Evolutionary conservation across 2,888 invertebrate species (phyloP).

Genomic region (Pollenia griseotomentosa): DNA sequence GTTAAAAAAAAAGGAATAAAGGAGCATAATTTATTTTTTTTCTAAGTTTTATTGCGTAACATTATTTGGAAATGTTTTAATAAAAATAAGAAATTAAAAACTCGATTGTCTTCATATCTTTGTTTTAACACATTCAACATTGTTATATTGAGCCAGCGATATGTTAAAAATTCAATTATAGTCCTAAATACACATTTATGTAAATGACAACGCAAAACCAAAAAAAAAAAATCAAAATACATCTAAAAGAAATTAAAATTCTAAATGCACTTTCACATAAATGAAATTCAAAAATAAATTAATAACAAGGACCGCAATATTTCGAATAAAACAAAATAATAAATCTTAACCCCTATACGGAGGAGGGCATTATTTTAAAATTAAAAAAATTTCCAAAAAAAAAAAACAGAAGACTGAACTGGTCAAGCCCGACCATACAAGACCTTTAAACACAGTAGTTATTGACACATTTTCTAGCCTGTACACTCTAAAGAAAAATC

Average conservation of each 20-base stretch:
- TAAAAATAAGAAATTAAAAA: no score
- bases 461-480: no score
- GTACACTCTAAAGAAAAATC: no score
- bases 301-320: constrained; percentile 35
- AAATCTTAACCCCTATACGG: constrained; percentile 22
- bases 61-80: no score
- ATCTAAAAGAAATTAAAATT: constrained; percentile 45
- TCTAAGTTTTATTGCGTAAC: no score
- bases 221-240: constrained; percentile 23
- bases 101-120: no score
- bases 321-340: not conserved
- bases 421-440: no score
- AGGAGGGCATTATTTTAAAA: not conserved
- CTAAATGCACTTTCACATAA: constrained; percentile 57
- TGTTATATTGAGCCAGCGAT: no score
- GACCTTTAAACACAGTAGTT: no score
- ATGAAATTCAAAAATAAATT: constrained; percentile 42
- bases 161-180: constrained; percentile 7
- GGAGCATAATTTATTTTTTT: no score
- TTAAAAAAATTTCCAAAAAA: not conserved
- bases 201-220: constrained; percentile 31
- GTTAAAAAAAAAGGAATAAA: no score
- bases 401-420: not conserved
- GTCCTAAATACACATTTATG: constrained; percentile 8
- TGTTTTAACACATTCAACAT: no score